These are phyloP conservation scores for Cylindroiulus punctatus DNA, from an alignment of 2,888 invertebrate genomes.

Conservation along the genomic window DNA sequence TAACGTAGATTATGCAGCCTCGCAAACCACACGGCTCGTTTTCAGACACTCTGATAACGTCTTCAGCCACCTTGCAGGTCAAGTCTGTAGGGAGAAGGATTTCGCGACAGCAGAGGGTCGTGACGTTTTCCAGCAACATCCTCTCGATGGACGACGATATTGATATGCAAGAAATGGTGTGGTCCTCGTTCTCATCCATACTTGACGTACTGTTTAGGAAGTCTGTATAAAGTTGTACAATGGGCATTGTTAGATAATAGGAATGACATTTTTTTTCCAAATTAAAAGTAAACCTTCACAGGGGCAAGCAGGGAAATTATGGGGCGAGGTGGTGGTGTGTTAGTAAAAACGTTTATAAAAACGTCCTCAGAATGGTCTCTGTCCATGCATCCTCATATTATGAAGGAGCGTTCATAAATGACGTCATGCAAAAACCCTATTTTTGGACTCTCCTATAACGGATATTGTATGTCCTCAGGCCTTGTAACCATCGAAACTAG, in stretches of 20 bases:
- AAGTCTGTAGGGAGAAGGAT: conserved; percentile 86
- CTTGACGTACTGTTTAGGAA: conserved; percentile 54
- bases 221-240: conserved; percentile 31
- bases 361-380: too few species aligned
- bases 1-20: conserved; percentile 86
- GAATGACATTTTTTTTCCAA: too few species aligned
- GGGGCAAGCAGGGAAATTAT: too few species aligned
- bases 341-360: too few species aligned
- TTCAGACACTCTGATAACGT: conserved; percentile 84
- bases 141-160: conserved; percentile 80
- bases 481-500: too few species aligned
- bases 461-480: too few species aligned
- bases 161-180: conserved; percentile 68
- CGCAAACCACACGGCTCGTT: conserved; percentile 88
- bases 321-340: too few species aligned
- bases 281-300: too few species aligned
- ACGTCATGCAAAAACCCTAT: too few species aligned
- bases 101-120: conserved; percentile 82
- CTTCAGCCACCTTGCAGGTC: conserved; percentile 79
- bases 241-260: background rate
- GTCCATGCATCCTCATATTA: too few species aligned
- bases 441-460: too few species aligned
- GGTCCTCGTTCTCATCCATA: conserved; percentile 59
- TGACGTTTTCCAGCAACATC: conserved; percentile 82
- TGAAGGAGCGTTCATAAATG: too few species aligned